Percentiles rank a stretch among this genome's conserved stretches.
These are phyloP conservation scores for Phylloscopus trochilus DNA, from an alignment of 2,113 vertebrate species.

Conservation along the genomic window DNA sequence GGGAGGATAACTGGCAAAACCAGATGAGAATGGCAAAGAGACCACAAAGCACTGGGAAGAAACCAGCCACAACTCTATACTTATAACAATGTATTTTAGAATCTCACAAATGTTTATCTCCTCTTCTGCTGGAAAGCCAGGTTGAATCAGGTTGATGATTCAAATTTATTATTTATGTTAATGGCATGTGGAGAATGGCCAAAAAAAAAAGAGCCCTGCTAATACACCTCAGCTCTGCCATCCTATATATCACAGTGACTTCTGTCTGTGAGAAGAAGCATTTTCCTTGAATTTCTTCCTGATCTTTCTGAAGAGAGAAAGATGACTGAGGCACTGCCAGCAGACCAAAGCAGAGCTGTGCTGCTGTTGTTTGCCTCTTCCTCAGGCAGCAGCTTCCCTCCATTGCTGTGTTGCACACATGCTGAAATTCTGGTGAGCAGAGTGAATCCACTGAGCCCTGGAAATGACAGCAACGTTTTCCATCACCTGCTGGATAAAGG, in stretches of 20 bases:
- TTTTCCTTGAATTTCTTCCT: neutral
- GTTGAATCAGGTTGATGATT: neutral
- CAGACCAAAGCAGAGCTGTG: neutral
- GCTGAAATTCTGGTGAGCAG: neutral
- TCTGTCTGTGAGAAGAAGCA: neutral
- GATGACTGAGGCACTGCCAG: neutral
- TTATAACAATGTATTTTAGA: neutral
- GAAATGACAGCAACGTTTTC: neutral
- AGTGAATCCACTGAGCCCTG: neutral
- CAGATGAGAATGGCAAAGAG: neutral
- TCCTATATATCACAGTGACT: neutral
- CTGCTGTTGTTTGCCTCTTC: neutral
- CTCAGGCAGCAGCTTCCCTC: neutral
- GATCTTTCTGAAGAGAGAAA: neutral
- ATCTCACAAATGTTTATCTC: neutral
- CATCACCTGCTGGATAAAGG: neutral
- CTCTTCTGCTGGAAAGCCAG: neutral
- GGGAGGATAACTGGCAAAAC: neutral
- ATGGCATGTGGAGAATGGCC: neutral
- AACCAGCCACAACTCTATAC: neutral
- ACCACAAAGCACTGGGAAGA: neutral
- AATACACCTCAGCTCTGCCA: neutral
- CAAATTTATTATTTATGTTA: neutral
- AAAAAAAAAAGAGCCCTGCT: neutral
- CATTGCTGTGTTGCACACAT: fast-evolving